Conservation (phyloP, 2,797 vertebrate genomes). For the Lacerta viridis region DNA sequence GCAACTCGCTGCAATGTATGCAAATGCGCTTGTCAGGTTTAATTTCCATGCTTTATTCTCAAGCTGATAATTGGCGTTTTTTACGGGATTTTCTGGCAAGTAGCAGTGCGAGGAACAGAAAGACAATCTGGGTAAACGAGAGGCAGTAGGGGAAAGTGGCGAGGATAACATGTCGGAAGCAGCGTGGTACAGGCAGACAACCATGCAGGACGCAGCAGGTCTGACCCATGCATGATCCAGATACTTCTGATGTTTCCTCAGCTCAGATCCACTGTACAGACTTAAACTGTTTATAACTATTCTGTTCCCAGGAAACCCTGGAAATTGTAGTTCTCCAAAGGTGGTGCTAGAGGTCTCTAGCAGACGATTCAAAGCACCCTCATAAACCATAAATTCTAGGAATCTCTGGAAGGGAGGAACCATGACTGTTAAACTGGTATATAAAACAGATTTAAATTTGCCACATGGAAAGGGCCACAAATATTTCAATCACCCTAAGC, state of each 20-base stretch:
- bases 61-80: slow-evolving; percentile 11
- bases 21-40: slow-evolving; percentile 33
- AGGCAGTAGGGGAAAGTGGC: background rate
- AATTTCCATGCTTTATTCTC: slow-evolving; percentile 25
- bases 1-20: slow-evolving; percentile 6
- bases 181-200: background rate
- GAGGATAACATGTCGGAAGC: background rate
- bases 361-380: background rate
- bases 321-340: background rate
- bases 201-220: background rate
- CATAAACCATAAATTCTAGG: background rate
- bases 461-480: background rate
- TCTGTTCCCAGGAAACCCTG: background rate
- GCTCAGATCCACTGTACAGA: background rate
- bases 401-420: background rate
- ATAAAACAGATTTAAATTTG: background rate
- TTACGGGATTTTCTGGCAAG: background rate
- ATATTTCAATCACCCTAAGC: background rate
- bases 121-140: background rate
- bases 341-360: background rate
- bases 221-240: background rate
- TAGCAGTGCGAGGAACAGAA: background rate
- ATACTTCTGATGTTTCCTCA: background rate
- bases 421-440: background rate
- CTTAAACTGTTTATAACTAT: background rate